Evolutionary conservation across 1,140 invertebrate genomes (phyloP), one percentile per base, ranked within the genome.

Genomic region (Orchesella cincta): DNA sequence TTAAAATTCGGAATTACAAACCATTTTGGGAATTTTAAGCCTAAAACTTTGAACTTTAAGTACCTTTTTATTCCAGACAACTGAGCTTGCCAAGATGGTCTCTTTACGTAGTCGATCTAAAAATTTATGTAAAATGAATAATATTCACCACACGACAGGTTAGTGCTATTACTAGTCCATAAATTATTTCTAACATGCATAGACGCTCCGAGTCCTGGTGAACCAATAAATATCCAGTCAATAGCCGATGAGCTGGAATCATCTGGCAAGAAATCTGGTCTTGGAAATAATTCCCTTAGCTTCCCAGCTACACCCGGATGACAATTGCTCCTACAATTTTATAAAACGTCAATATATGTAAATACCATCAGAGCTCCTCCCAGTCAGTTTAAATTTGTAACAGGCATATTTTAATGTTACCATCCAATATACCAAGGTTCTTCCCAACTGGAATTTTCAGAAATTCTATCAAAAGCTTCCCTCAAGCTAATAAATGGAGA

Each of bases 161-260:
- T n/a, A n/a, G n/a, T n/a, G n/a, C n/a, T n/a, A n/a, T n/a, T n/a
- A n/a, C n/a, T n/a, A n/a, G n/a, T n/a, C n/a, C n/a, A n/a, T n/a
- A 0, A 76, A 34, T 33, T 35, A 73, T n/a, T 3, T 89, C 90
- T 89, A 89, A 97, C 95, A 88, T 98, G 96, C 91, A 97, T 92
- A 46, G 94, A 90, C 51, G 95, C 95, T 78, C 95, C 95, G 84
- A 94, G 91, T 81, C 95, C 93, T 82, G 94, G 95, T 73, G 93
- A 93, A 35, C 88, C 89, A 89, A 98, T 92, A 84, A 98, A 96
- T 80, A 98, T 92, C 89, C 95, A 97, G 87, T 97, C 96, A 67
- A 93, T 92, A 74, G 91, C 91, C 64, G 94, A 93, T 80, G 92
- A 91, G 86, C 97, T 94, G n/a, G 94, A 92, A 86, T 94, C 90